These are phyloP conservation scores for Plebejus argus DNA, from an alignment of 2,888 invertebrate species.

Conservation along the genomic window DNA sequence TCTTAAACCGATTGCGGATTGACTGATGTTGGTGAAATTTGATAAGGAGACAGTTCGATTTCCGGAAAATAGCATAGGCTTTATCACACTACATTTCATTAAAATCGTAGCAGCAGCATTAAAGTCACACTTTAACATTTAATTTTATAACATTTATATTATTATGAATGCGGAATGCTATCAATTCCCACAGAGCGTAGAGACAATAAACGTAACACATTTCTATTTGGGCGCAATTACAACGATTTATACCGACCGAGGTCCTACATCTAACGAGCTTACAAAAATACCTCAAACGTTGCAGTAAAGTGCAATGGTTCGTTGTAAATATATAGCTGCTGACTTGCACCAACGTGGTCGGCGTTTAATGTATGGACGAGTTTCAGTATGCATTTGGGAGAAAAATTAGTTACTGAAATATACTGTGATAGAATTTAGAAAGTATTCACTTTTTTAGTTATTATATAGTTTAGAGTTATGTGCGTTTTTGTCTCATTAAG, in stretches of 20 bases:
- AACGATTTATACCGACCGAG: background rate
- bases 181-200: background rate
- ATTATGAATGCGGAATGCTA: background rate
- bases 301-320: slow-evolving; percentile 44
- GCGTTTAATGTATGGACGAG: slow-evolving; percentile 34
- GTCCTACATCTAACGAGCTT: slow-evolving; percentile 37
- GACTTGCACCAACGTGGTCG: slow-evolving; percentile 35
- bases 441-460: too few species aligned
- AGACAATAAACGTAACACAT: background rate
- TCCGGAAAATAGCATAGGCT: too few species aligned
- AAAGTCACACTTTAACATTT: too few species aligned
- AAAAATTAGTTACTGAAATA: background rate
- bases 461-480: too few species aligned
- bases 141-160: too few species aligned
- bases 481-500: too few species aligned
- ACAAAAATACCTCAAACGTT: slow-evolving; percentile 42
- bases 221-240: slow-evolving; percentile 9
- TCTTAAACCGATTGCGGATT: too few species aligned
- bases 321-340: slow-evolving; percentile 44
- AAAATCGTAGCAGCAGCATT: too few species aligned
- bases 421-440: too few species aligned
- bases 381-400: slow-evolving; percentile 10
- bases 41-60: too few species aligned
- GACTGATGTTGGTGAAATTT: too few species aligned
- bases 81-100: too few species aligned